Percentiles rank a stretch among this genome's conserved stretches.
Evolutionary conservation across 2,113 vertebrate genomes (phyloP).

Genomic region (Ciconia maguari): DNA sequence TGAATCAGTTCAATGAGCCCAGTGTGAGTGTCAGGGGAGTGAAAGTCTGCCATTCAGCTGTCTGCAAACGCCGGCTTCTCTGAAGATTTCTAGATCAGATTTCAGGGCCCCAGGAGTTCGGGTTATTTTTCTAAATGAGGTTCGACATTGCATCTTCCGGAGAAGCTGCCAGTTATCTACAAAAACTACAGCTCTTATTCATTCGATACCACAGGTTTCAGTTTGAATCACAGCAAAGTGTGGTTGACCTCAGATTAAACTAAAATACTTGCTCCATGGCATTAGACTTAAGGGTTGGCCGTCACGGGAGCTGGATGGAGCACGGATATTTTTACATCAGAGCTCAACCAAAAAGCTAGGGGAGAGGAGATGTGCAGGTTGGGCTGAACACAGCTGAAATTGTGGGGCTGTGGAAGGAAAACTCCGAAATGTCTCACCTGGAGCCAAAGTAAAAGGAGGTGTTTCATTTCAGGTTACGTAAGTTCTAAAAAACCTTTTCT

Average conservation of each 20-base stretch:
- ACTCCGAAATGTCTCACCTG: neutral
- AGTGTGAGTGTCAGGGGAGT: slow-evolving; percentile 24
- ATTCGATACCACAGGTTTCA: slow-evolving; percentile 62
- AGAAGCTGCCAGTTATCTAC: slow-evolving; percentile 59
- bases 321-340: neutral
- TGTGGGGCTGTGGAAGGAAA: neutral
- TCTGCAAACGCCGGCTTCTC: neutral
- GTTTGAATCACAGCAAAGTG: slow-evolving; percentile 45
- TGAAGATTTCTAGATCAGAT: slow-evolving; percentile 55
- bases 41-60: slow-evolving; percentile 53
- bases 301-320: neutral
- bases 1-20: slow-evolving; percentile 43
- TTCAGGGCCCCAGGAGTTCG: slow-evolving; percentile 9
- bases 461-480: neutral
- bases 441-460: slow-evolving; percentile 14
- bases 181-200: slow-evolving; percentile 40
- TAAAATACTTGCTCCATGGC: neutral
- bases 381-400: neutral
- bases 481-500: neutral
- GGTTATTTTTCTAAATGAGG: slow-evolving; percentile 43
- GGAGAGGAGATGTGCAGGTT: neutral
- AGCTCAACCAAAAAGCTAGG: neutral
- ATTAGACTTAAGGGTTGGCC: neutral
- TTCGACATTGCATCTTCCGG: neutral
- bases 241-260: slow-evolving; percentile 64